Evolutionary conservation across 2,888 invertebrate species (phyloP).

Genomic region (Cynaeus angustus): DNA sequence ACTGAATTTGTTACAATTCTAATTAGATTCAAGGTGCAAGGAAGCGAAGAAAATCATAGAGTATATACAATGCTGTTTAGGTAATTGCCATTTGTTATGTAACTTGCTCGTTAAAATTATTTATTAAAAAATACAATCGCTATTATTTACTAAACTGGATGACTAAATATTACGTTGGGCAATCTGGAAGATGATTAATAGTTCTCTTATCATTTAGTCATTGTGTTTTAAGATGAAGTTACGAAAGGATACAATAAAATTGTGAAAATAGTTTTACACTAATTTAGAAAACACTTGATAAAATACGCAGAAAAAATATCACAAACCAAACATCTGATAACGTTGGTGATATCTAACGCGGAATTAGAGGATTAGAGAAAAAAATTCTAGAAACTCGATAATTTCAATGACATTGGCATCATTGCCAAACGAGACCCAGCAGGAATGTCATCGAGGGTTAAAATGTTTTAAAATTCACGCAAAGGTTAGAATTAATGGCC

Average conservation of each 20-base stretch:
- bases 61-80: neutral
- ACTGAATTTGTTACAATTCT: neutral
- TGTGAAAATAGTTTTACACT: no score
- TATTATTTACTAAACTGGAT: slow-evolving; percentile 17
- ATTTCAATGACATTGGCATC: no score
- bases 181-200: no score
- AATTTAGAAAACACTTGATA: no score
- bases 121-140: slow-evolving; percentile 30
- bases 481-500: slow-evolving; percentile 15
- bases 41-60: slow-evolving; percentile 14
- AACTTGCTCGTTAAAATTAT: slow-evolving; percentile 21
- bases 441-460: slow-evolving; percentile 8
- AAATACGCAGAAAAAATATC: no score
- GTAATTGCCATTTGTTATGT: slow-evolving; percentile 19
- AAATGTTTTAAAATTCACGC: slow-evolving; percentile 10
- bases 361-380: no score
- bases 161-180: neutral
- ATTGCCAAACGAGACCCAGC: no score
- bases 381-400: no score
- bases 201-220: slow-evolving; percentile 2
- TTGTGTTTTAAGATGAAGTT: neutral
- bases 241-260: neutral
- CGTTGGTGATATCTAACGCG: no score
- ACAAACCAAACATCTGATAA: neutral
- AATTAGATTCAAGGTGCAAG: slow-evolving; percentile 16